Percentiles rank a stretch among this genome's conserved stretches.
These are phyloP conservation scores for Agonopterix subpropinquella DNA, from an alignment of 2,888 invertebrate genomes.

Conservation along the genomic window DNA sequence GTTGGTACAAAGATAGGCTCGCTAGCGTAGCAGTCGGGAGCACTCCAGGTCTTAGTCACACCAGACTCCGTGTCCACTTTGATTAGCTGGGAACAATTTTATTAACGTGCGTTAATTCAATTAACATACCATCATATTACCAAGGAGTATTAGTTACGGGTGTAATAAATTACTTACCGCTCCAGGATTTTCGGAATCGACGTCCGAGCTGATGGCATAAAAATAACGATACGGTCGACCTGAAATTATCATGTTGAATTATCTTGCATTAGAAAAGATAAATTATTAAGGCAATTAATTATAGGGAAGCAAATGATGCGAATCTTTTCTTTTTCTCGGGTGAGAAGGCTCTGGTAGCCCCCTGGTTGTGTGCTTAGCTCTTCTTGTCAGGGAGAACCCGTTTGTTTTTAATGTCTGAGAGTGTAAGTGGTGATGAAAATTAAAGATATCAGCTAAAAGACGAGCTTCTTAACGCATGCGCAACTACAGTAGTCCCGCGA, in stretches of 20 bases:
- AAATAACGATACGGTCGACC: slow-evolving; percentile 87
- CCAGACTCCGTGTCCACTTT: slow-evolving; percentile 84
- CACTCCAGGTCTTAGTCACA: slow-evolving; percentile 81
- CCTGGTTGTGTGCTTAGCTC: no score
- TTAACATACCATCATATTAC: background rate
- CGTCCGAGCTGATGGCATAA: slow-evolving; percentile 91
- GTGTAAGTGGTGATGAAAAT: no score
- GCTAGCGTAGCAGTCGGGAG: slow-evolving; percentile 85
- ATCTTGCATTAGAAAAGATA: no score
- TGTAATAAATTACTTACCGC: slow-evolving; percentile 62
- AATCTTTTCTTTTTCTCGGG: no score
- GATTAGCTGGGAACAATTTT: slow-evolving; percentile 77
- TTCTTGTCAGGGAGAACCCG: no score
- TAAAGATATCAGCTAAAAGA: no score
- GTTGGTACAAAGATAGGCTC: slow-evolving; percentile 88
- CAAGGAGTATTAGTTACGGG: background rate
- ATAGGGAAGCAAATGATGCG: no score
- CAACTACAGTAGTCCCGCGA: no score
- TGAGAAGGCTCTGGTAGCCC: no score
- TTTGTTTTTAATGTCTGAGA: no score
- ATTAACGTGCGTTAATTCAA: background rate
- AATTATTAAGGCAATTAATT: no score
- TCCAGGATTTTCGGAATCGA: slow-evolving; percentile 84
- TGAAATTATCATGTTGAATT: slow-evolving; percentile 24
- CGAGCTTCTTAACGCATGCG: no score